Evolutionary conservation across 2,888 invertebrate genomes (phyloP).

Genomic region (Coelopa pilipes): DNA sequence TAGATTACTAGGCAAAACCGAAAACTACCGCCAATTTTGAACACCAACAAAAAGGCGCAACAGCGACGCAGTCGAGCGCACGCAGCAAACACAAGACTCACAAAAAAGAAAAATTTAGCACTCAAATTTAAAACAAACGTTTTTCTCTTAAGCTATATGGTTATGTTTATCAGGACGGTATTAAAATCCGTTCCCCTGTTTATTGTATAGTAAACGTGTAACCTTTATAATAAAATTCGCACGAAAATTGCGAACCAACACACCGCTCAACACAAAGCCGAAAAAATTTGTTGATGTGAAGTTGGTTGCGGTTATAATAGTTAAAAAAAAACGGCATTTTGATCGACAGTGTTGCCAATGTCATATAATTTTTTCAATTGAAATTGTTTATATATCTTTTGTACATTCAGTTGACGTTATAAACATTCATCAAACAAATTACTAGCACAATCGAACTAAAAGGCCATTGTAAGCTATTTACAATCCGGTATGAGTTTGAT

Average conservation of each 20-base stretch:
- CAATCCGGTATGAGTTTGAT: too few species aligned
- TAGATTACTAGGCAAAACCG: not conserved
- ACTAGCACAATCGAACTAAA: too few species aligned
- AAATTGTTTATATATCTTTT: too few species aligned
- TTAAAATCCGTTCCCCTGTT: not conserved
- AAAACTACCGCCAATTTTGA: slow-evolving; percentile 36
- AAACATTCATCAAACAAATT: too few species aligned
- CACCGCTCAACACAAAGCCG: slow-evolving; percentile 20
- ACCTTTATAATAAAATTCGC: not conserved
- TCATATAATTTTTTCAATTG: too few species aligned
- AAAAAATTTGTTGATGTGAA: slow-evolving; percentile 25
- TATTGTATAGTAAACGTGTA: not conserved
- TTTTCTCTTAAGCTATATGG: too few species aligned
- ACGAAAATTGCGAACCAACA: not conserved
- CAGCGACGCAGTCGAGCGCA: slow-evolving; percentile 28
- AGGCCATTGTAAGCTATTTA: too few species aligned
- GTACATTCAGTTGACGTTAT: too few species aligned
- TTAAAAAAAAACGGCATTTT: slow-evolving; percentile 29
- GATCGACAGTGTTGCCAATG: slow-evolving; percentile 23
- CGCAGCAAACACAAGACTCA: not conserved
- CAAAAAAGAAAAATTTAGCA: not conserved
- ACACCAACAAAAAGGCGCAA: slow-evolving; percentile 24
- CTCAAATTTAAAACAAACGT: too few species aligned
- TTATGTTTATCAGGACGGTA: too few species aligned
- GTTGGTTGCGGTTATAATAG: slow-evolving; percentile 26